phyloP scores from a whole-genome alignment of 2,888 invertebrate species.

The Pyrrhia umbra region DNA sequence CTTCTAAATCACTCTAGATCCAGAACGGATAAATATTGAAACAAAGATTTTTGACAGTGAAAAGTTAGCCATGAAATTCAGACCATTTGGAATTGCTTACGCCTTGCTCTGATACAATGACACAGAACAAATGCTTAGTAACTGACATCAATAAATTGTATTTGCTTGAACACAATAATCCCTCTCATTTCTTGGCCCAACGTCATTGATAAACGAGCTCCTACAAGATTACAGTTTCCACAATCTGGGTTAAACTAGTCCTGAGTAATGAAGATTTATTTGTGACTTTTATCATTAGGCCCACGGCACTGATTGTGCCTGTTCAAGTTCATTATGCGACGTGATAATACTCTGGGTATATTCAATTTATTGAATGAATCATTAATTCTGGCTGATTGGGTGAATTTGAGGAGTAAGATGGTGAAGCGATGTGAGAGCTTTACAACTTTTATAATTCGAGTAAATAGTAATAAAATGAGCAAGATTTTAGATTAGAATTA shows the following conservation, averaged over 20 bases:
- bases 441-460: no score
- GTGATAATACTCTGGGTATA: slow-evolving; percentile 28
- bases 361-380: slow-evolving; percentile 31
- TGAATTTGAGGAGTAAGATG: not conserved
- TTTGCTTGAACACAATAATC: slow-evolving; percentile 29
- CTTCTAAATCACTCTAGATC: no score
- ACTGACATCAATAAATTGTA: slow-evolving; percentile 24
- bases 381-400: not conserved
- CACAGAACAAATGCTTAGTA: slow-evolving; percentile 1
- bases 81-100: not conserved
- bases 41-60: not conserved
- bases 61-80: not conserved
- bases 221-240: slow-evolving; percentile 59
- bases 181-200: slow-evolving; percentile 45
- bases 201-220: slow-evolving; percentile 57
- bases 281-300: slow-evolving; percentile 57
- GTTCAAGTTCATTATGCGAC: slow-evolving; percentile 54
- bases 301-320: slow-evolving; percentile 43
- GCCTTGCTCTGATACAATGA: slow-evolving; percentile 1
- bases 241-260: slow-evolving; percentile 65
- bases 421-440: no score
- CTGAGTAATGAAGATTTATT: slow-evolving; percentile 72
- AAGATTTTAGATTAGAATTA: no score
- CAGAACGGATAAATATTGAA: not conserved
- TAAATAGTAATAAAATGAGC: no score